Conservation (phyloP, 2,797 vertebrate genomes). For the Macropodus opercularis region DNA sequence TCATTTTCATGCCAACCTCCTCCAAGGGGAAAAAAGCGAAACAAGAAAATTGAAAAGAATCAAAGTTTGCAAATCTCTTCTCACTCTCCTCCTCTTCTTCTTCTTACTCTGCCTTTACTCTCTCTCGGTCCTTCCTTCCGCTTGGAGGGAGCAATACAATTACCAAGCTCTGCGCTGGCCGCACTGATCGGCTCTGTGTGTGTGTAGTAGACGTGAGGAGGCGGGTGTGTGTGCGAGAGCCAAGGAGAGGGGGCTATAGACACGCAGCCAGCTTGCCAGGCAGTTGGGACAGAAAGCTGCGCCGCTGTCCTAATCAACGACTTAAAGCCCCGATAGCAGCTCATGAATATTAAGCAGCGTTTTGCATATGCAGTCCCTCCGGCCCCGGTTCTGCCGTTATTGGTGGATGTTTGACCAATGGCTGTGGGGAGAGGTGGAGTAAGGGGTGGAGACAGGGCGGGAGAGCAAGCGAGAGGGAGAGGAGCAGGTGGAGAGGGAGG, state of each 20-base stretch:
- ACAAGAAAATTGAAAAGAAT: slow-evolving; percentile 66
- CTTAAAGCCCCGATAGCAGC: slow-evolving; percentile 96
- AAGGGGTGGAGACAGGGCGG: slow-evolving; percentile 62
- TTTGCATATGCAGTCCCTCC: slow-evolving; percentile 95
- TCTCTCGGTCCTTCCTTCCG: slow-evolving; percentile 73
- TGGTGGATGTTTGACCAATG: slow-evolving; percentile 85
- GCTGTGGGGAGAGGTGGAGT: slow-evolving; percentile 77
- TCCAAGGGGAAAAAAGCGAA: slow-evolving; percentile 66
- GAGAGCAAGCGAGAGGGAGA: slow-evolving; percentile 64
- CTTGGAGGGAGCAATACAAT: slow-evolving; percentile 90
- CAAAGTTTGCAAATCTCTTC: slow-evolving; percentile 88
- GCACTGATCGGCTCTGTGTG: slow-evolving; percentile 72
- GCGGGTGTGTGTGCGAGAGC: slow-evolving; percentile 60
- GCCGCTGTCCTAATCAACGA: slow-evolving; percentile 97
- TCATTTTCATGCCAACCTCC: slow-evolving; percentile 92
- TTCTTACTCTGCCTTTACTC: slow-evolving; percentile 66
- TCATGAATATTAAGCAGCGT: slow-evolving; percentile 97
- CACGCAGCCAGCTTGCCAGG: slow-evolving; percentile 76
- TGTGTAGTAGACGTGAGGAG: slow-evolving; percentile 55
- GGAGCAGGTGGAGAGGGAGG: slow-evolving; percentile 77
- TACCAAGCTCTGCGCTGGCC: slow-evolving; percentile 81
- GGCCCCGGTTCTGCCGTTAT: slow-evolving; percentile 83
- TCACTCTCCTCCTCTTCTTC: slow-evolving; percentile 59
- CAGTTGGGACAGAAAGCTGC: slow-evolving; percentile 96
- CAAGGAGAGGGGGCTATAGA: slow-evolving; percentile 77